Evolutionary conservation across 2,888 invertebrate species (phyloP).

Genomic region (Campaea margaritaria): DNA sequence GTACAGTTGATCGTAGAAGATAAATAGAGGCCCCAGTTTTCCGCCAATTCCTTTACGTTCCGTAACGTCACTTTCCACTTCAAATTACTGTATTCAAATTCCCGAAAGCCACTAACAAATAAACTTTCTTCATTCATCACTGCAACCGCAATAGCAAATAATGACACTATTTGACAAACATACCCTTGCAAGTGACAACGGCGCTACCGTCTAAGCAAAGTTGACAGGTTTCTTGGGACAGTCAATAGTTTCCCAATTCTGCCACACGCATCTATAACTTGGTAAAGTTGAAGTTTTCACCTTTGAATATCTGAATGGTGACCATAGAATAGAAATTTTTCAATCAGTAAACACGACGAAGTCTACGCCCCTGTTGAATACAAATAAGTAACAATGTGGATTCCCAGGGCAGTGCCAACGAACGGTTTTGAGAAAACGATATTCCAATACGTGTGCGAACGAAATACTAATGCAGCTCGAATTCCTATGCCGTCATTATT

Average conservation of each 20-base stretch:
- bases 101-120: slow-evolving; percentile 25
- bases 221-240: background rate
- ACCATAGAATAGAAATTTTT: slow-evolving; percentile 60
- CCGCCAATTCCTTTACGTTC: slow-evolving; percentile 32
- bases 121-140: slow-evolving; percentile 46
- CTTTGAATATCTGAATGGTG: slow-evolving; percentile 44
- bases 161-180: slow-evolving; percentile 27
- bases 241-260: background rate
- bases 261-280: slow-evolving; percentile 15
- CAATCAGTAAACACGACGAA: slow-evolving; percentile 70
- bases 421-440: slow-evolving; percentile 83
- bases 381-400: slow-evolving; percentile 63
- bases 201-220: slow-evolving; percentile 4
- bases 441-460: slow-evolving; percentile 69
- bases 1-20: background rate
- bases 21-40: slow-evolving; percentile 15
- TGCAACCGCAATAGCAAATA: slow-evolving; percentile 47
- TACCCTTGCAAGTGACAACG: slow-evolving; percentile 7
- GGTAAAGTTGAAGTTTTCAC: slow-evolving; percentile 25
- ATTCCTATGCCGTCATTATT: slow-evolving; percentile 73
- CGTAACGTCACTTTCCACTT: slow-evolving; percentile 51
- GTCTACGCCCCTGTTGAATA: slow-evolving; percentile 60
- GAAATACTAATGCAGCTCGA: slow-evolving; percentile 71
- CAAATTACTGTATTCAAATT: slow-evolving; percentile 48
- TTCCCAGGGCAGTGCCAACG: slow-evolving; percentile 77